Base-by-base conservation (phyloP, 2,113 vertebrate genomes). In the Crotophaga sulcirostris region DNA sequence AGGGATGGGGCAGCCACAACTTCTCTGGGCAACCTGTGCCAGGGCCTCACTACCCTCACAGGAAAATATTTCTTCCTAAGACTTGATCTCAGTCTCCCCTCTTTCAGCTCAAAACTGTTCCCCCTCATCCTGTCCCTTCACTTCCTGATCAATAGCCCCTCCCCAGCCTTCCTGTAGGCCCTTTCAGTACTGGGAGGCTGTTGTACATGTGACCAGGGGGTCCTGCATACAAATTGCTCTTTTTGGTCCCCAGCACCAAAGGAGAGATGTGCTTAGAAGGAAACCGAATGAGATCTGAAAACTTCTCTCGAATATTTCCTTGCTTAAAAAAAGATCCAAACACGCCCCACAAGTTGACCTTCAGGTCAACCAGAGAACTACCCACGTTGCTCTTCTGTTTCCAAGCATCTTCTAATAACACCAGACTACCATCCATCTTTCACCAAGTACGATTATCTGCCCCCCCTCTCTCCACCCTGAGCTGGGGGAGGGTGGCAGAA, bases 281-380 rank as follows among this genome's bases (percentile, higher is more conserved):
- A 63, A 42, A 23, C 8, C 15, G 56, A 14, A 1, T 0, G 2
- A 33, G 9, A 23, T 40, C 1, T 15, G 25, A 62, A 6, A 3
- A 9, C 3, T 7, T 10, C 29, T 54, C 23, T 26, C 3, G 4
- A 59, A 62, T 12, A 49, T 33, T 34, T 74, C 23, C 12, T 66
- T 9, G 12, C 47, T 42, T 31, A 20, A 79, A 19, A 44, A 62
- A 73, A 68, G 40, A 11, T 10, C n/a, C 47, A 36, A 36, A 19
- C 6, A 2, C 7, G 11, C 4, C 29, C 36, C 62, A 31, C 16
- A 45, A 19, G 8, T 5, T 11, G 20, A 44, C 23, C 44, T 60
- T n/a, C 13, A 45, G 36, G 31, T 33, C 47, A 54, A 34, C 18
- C 58, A 42, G 21, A 54, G 21, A 12, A 20, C 18, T 2, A 42